Evolutionary conservation across 2,888 invertebrate genomes (phyloP).

Genomic region (Leptopilina syphax): DNA sequence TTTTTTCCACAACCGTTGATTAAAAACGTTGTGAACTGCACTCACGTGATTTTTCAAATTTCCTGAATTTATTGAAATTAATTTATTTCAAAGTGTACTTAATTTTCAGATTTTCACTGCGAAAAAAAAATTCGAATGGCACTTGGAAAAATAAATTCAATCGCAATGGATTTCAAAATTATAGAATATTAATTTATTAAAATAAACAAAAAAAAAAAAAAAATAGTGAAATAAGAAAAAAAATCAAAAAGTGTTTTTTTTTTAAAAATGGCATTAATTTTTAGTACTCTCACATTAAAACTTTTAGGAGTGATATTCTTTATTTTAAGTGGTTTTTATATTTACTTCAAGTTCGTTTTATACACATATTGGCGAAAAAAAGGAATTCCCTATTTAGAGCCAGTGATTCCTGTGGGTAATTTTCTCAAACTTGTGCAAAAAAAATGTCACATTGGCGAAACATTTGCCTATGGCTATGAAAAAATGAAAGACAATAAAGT

Average conservation of each 20-base stretch:
- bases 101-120: too few relatives aligned
- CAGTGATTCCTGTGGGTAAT: constrained; percentile 51
- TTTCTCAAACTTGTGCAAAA: constrained; percentile 44
- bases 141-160: too few relatives aligned
- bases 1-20: too few relatives aligned
- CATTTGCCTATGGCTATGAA: constrained; percentile 16
- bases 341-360: constrained; percentile 49
- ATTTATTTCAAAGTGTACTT: too few relatives aligned
- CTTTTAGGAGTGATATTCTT: constrained; percentile 28
- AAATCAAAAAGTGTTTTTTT: neutral
- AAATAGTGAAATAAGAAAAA: neutral
- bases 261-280: neutral
- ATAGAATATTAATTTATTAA: neutral
- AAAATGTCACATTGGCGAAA: constrained; percentile 46
- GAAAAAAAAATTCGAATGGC: too few relatives aligned
- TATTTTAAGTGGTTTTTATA: constrained; percentile 42
- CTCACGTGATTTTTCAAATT: too few relatives aligned
- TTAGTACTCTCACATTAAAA: neutral
- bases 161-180: too few relatives aligned
- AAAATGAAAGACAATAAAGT: constrained; percentile 47
- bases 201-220: constrained; percentile 2
- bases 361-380: constrained; percentile 51
- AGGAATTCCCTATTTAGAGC: constrained; percentile 43
- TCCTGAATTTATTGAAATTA: too few relatives aligned
- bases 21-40: too few relatives aligned